Percentiles rank a stretch among this genome's conserved stretches.
These are phyloP conservation scores for Pocillopora grandis DNA, from an alignment of 92 coral and sea anemone species.

Conservation along the genomic window DNA sequence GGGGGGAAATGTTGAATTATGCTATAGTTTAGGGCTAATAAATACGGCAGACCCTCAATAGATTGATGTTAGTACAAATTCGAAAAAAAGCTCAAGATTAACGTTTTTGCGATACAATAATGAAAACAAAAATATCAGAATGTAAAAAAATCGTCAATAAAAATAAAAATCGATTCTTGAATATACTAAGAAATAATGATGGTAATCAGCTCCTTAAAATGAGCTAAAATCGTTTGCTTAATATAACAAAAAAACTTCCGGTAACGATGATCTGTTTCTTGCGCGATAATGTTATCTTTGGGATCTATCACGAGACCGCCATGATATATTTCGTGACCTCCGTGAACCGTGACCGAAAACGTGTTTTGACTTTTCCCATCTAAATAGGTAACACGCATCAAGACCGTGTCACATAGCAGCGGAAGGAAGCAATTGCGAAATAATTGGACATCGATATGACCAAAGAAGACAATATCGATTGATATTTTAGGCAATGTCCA, in stretches of 20 bases:
- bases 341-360: background rate
- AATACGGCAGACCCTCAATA: too few species aligned
- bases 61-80: too few species aligned
- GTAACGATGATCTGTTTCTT: conserved; percentile 5
- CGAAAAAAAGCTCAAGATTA: too few species aligned
- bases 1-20: background rate
- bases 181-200: too few species aligned
- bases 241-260: background rate
- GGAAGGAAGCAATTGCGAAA: background rate
- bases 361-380: background rate
- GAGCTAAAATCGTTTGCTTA: background rate
- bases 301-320: too few species aligned
- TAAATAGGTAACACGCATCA: background rate
- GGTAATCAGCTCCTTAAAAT: background rate
- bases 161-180: too few species aligned
- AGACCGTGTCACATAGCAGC: background rate
- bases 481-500: too few species aligned
- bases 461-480: too few species aligned
- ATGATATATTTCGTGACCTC: conserved; percentile 9
- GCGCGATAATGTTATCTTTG: background rate
- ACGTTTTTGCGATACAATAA: too few species aligned
- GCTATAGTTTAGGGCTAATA: background rate
- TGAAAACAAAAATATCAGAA: too few species aligned
- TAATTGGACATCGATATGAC: background rate
- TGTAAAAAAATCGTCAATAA: too few species aligned